These are phyloP conservation scores for Aurelia aurita complex sp. Pacific DNA, from an alignment of 30 jellyfish, hydroid and myxozoan species.

Conservation along the genomic window DNA sequence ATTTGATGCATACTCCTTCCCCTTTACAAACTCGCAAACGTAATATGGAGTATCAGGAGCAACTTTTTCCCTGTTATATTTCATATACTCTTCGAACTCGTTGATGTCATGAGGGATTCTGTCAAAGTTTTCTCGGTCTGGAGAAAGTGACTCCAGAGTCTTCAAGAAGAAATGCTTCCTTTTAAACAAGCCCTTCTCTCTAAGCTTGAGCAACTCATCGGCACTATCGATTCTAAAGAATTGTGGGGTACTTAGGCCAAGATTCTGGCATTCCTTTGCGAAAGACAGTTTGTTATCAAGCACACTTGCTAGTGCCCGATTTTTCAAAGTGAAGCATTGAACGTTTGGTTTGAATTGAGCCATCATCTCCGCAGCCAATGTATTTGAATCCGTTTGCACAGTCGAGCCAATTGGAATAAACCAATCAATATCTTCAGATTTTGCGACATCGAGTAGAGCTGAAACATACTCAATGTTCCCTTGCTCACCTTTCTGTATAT, in stretches of 20 bases:
- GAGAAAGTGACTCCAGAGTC: not conserved
- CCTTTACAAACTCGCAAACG: slow-evolving; percentile 15
- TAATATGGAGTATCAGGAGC: slow-evolving; percentile 2
- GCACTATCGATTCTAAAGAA: not conserved
- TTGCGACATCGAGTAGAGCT: not conserved
- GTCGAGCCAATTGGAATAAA: slow-evolving; percentile 9
- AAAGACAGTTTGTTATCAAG: slow-evolving; percentile 11
- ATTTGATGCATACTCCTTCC: slow-evolving; percentile 7
- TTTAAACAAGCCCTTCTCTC: slow-evolving; percentile 8
- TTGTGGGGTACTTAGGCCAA: slow-evolving; percentile 8
- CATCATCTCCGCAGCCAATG: not conserved
- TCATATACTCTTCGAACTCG: not conserved
- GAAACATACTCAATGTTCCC: not conserved
- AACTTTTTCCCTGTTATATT: not conserved
- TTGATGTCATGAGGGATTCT: slow-evolving; percentile 5
- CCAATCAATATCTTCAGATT: slow-evolving; percentile 23
- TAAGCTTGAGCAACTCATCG: not conserved
- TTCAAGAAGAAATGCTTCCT: slow-evolving; percentile 21
- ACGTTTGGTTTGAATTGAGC: not conserved
- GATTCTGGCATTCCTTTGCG: slow-evolving; percentile 6
- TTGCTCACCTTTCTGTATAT: not conserved
- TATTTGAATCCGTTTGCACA: not conserved
- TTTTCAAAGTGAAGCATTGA: not conserved
- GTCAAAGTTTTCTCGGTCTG: slow-evolving; percentile 4
- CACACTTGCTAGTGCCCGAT: not conserved